Evolutionary conservation across 2,797 vertebrate genomes (phyloP), one percentile per base, ranked within the genome.

Genomic region (Silurus aristotelis): DNA sequence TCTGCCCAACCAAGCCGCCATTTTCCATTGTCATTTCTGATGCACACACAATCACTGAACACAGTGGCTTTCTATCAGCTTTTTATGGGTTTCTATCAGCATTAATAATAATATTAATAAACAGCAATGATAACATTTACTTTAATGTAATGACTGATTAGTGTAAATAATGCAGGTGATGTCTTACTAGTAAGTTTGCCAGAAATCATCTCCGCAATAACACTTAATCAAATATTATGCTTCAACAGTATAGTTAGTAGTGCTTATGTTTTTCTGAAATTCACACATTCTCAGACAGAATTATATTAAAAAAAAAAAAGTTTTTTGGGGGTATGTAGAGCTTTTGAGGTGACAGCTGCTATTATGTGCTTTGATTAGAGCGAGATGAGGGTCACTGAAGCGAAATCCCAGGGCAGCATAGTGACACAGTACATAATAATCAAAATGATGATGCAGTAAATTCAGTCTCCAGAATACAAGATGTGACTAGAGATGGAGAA

Each of bases 401-500:
- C 27, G 25, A 70, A 71, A 79, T 78, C 25, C 48, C 52, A 56
- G 27, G 22, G 9, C 52, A 66, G 79, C 31, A 58, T 6, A 17
- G 63, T 46, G 80, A 31, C 25, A 38, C n/a, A 20, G 76, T 22
- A 63, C 66, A 85, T 80, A 79, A 85, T 64, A 79, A 64, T 72
- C 17, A 63, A 80, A 58, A 84, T 77, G 68, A 63, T 27, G 13
- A 61, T 13, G 56, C 66, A 15, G n/a, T 38, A 63, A 79, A 84
- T 60, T 60, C 63, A 68, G 52, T 60, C 31, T 79, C 38, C 22
- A 71, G 17, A 80, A 71, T 61, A 64, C 6, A 83, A 3, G 12
- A 6, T n/a, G 20, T 67, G 25, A 76, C 13, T 8, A 6, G 12
- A 15, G 22, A 25, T 58, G 31, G 13, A 78, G 1, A 19, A 25